Percentiles rank a stretch among this genome's conserved stretches.
These are phyloP conservation scores for Dreissena rostriformis DNA, from an alignment of 1,140 invertebrate species.

Conservation along the genomic window DNA sequence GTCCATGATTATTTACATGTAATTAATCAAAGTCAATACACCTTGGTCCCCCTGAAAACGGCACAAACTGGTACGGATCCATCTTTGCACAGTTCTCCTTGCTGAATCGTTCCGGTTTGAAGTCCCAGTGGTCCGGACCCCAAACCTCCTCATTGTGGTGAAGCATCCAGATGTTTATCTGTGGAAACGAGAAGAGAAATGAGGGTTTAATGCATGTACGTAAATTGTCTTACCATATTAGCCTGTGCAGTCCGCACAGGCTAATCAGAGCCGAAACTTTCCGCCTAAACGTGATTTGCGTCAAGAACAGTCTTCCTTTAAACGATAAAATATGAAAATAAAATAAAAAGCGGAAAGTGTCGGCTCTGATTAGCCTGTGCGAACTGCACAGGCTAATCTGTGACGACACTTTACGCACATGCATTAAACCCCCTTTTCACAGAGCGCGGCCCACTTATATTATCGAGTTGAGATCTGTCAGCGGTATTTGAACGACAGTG, in stretches of 20 bases:
- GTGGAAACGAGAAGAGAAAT: not conserved
- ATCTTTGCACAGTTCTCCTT: slow-evolving; percentile 56
- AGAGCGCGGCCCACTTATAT: too few species aligned
- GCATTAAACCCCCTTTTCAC: too few species aligned
- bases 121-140: slow-evolving; percentile 60
- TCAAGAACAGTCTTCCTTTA: not conserved
- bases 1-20: too few species aligned
- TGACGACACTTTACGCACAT: too few species aligned
- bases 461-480: too few species aligned
- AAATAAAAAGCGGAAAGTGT: not conserved
- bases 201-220: not conserved
- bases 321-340: not conserved
- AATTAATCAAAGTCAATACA: not conserved
- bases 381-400: too few species aligned
- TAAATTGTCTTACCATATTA: too few species aligned
- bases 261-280: too few species aligned
- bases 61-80: slow-evolving; percentile 67
- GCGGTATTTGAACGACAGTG: too few species aligned
- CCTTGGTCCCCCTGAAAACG: slow-evolving; percentile 70
- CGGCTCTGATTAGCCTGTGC: not conserved
- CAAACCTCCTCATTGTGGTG: slow-evolving; percentile 64
- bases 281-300: too few species aligned
- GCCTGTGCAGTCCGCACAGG: too few species aligned
- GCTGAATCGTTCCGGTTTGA: slow-evolving; percentile 61
- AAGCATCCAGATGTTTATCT: slow-evolving; percentile 51